Conservation (phyloP, 2,797 vertebrate species). For the Hypotaenidia philippensis region DNA sequence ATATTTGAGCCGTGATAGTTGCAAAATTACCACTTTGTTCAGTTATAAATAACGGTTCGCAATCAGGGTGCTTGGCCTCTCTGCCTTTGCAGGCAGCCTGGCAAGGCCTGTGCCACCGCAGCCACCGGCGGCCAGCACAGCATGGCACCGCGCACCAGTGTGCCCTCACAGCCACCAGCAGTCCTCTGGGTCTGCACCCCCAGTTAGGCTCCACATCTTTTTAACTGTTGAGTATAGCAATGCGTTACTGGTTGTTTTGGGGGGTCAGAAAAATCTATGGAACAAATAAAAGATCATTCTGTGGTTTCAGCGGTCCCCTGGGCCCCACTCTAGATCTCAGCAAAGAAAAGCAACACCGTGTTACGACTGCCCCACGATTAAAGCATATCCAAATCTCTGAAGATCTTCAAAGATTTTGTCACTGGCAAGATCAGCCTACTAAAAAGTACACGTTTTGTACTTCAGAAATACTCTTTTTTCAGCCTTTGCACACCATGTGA, state of each 20-base stretch:
- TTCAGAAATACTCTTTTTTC: neutral
- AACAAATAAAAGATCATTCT: conserved; percentile 47
- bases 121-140: neutral
- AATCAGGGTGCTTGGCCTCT: neutral
- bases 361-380: neutral
- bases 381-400: neutral
- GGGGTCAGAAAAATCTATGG: conserved; percentile 46
- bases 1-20: conserved; percentile 62
- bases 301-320: conserved; percentile 2
- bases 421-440: neutral
- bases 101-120: neutral
- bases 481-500: neutral
- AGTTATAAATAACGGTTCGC: conserved; percentile 41
- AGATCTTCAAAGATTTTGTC: neutral
- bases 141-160: rapidly evolving
- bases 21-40: conserved; percentile 63
- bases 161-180: rapidly evolving
- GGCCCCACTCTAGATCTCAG: neutral
- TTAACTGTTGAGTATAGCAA: neutral
- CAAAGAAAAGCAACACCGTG: neutral
- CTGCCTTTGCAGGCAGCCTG: neutral
- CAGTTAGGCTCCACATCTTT: neutral
- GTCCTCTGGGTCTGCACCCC: neutral
- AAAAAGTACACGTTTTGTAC: neutral
- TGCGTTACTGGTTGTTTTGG: neutral